phyloP scores from a whole-genome alignment of 53 echinoderm and acorn worm genomes.

The Zoroaster sp. region DNA sequence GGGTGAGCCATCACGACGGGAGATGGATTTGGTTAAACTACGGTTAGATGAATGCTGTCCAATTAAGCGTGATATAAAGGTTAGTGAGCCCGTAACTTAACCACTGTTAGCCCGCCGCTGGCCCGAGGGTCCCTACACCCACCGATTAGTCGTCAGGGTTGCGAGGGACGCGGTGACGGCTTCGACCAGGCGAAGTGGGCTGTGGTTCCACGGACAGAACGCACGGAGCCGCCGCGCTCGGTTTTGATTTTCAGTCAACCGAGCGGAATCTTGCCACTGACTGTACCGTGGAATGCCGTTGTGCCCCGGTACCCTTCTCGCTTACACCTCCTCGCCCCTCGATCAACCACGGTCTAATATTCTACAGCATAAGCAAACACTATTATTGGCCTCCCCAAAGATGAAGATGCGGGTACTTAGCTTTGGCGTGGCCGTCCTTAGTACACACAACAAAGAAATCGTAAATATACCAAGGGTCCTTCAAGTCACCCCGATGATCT shows the following conservation, averaged over 20 bases:
- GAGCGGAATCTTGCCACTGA: not conserved
- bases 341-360: slow-evolving; percentile 9
- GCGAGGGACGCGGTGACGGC: not conserved
- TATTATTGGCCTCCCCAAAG: slow-evolving; percentile 15
- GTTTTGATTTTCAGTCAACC: not conserved
- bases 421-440: not conserved
- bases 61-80: slow-evolving; percentile 58
- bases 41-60: slow-evolving; percentile 17
- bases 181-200: not conserved
- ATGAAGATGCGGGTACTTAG: slow-evolving; percentile 27
- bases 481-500: slow-evolving; percentile 15
- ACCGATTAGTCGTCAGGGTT: not conserved
- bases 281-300: slow-evolving; percentile 22
- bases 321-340: slow-evolving; percentile 47
- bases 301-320: slow-evolving; percentile 37
- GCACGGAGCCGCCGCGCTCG: not conserved
- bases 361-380: slow-evolving; percentile 14
- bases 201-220: no score
- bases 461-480: slow-evolving; percentile 37
- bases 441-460: slow-evolving; percentile 8
- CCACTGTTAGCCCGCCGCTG: slow-evolving; percentile 37
- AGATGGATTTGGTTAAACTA: not conserved
- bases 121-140: slow-evolving; percentile 14
- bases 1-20: not conserved
- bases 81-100: slow-evolving; percentile 22